A percentile compares a stretch with the other conserved stretches of the same genome.
Conservation (phyloP, 2,888 invertebrate species). For the Notodonta dromedarius region DNA sequence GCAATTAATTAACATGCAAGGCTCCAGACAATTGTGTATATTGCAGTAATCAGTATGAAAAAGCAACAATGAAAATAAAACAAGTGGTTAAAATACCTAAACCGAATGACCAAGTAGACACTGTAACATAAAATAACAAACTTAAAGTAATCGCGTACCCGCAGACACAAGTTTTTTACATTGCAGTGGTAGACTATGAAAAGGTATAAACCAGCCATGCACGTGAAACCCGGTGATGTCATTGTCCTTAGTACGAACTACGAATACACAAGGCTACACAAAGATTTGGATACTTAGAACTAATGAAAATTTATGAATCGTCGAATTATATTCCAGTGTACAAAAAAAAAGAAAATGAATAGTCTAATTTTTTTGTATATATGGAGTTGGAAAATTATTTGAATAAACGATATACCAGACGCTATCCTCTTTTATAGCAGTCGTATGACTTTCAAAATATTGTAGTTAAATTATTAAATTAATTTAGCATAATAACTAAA, state of each 20-base stretch:
- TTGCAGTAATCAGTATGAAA: neutral
- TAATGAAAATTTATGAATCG: slow-evolving; percentile 19
- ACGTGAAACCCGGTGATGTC: slow-evolving; percentile 47
- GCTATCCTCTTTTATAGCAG: too few relatives aligned
- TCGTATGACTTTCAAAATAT: too few relatives aligned
- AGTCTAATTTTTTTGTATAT: neutral
- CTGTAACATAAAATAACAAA: slow-evolving; percentile 3
- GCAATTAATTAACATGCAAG: slow-evolving; percentile 1
- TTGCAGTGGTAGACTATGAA: slow-evolving; percentile 25
- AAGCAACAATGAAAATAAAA: neutral
- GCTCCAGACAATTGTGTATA: neutral
- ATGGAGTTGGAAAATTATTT: too few relatives aligned
- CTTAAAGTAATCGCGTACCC: slow-evolving; percentile 3
- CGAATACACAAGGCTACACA: slow-evolving; percentile 34
- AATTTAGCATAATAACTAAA: too few relatives aligned
- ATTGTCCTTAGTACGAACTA: slow-evolving; percentile 46
- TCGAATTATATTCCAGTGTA: slow-evolving; percentile 12
- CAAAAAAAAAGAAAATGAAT: neutral
- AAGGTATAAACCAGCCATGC: slow-evolving; percentile 40
- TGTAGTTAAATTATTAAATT: too few relatives aligned
- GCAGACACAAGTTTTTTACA: slow-evolving; percentile 18
- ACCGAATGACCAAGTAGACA: neutral
- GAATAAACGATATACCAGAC: too few relatives aligned
- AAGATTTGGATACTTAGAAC: slow-evolving; percentile 13
- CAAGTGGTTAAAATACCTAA: neutral